Conservation (phyloP, 2,113 vertebrate genomes). For the Cariama cristata region DNA sequence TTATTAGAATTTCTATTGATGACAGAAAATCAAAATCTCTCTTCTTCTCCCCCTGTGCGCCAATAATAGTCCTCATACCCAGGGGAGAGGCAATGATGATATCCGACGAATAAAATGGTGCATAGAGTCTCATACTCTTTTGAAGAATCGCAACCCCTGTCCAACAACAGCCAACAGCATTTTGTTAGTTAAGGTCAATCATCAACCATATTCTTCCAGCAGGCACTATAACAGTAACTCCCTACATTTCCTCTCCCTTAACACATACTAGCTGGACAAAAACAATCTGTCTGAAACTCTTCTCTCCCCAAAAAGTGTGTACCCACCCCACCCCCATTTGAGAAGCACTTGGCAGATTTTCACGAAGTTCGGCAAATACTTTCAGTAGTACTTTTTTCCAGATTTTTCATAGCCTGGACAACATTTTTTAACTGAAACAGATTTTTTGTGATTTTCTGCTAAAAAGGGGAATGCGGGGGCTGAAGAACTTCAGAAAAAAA, state of each 20-base stretch:
- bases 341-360: background rate
- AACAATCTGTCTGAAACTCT: background rate
- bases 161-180: background rate
- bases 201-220: background rate
- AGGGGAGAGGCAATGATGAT: conserved; percentile 94
- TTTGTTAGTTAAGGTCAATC: background rate
- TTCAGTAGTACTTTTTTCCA: background rate
- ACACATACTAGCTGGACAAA: background rate
- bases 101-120: conserved; percentile 96
- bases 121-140: conserved; percentile 89
- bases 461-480: background rate
- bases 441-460: background rate
- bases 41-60: conserved; percentile 88
- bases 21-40: conserved; percentile 96
- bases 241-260: background rate
- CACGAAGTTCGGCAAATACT: background rate
- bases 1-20: conserved; percentile 91
- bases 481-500: background rate
- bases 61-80: conserved; percentile 92
- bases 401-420: background rate
- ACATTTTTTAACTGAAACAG: background rate
- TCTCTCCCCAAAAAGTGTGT: background rate
- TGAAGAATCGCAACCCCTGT: conserved; percentile 90
- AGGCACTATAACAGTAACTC: background rate
- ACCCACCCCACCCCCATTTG: background rate